Evolutionary conservation across 1,140 invertebrate genomes (phyloP).

Genomic region (Pseudomyrmex sp.): DNA sequence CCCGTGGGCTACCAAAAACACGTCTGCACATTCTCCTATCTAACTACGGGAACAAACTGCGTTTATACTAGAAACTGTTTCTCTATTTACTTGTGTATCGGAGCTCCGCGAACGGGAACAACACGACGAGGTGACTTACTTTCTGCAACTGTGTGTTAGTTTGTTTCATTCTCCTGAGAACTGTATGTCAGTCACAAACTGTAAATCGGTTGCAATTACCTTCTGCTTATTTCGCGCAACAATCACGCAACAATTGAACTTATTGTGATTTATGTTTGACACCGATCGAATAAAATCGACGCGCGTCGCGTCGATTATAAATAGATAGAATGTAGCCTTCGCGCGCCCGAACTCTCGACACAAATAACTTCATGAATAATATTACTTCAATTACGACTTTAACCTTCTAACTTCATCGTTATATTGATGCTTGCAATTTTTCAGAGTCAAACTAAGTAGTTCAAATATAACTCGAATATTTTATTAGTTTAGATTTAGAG

Average conservation of each 20-base stretch:
- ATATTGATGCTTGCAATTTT: neutral
- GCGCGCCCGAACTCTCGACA: neutral
- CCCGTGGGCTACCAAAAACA: constrained; percentile 48
- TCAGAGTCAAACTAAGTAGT: constrained; percentile 3
- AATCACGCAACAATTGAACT: constrained; percentile 11
- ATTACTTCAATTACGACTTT: no score
- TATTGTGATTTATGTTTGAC: constrained; percentile 11
- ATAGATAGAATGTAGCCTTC: neutral
- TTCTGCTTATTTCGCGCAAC: neutral
- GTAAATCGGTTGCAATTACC: constrained; percentile 5
- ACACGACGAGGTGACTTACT: constrained; percentile 33
- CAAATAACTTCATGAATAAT: neutral
- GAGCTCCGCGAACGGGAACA: constrained; percentile 16
- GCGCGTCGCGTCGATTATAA: neutral
- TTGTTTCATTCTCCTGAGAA: constrained; percentile 12
- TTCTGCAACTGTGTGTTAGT: constrained; percentile 24
- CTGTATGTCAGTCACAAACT: neutral
- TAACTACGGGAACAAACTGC: constrained; percentile 42
- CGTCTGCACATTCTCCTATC: neutral
- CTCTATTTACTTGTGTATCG: constrained; percentile 23
- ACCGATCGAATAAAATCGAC: neutral
- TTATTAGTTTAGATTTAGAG: neutral
- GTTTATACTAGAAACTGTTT: constrained; percentile 36
- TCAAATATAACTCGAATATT: neutral
- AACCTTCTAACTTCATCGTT: neutral